Percentiles rank a stretch among this genome's conserved stretches.
Conservation (phyloP, 2,113 vertebrate genomes). For the Cephalopterus ornatus region DNA sequence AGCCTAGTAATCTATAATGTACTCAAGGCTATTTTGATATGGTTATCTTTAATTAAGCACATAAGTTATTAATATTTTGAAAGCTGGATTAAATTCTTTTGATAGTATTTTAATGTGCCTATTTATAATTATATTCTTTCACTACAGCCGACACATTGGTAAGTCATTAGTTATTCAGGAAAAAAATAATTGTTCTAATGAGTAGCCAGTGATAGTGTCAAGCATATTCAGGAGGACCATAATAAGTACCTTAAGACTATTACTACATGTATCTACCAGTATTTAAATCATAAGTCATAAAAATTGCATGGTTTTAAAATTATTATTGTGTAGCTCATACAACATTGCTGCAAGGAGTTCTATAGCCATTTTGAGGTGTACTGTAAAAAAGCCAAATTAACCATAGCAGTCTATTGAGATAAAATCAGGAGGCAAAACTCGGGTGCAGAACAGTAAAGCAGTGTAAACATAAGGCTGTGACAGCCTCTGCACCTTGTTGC, state of each 20-base stretch:
- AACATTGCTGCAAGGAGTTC: background rate
- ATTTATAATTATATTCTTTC: background rate
- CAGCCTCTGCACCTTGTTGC: background rate
- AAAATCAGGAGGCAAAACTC: background rate
- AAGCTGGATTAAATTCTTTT: constrained; percentile 13
- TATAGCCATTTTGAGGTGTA: background rate
- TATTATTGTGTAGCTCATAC: background rate
- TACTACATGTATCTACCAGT: background rate
- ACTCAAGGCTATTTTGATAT: constrained; percentile 5
- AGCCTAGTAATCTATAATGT: constrained; percentile 2
- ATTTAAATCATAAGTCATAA: background rate
- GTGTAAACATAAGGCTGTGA: background rate
- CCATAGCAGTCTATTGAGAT: background rate
- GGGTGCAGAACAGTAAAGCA: background rate
- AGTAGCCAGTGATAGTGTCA: background rate
- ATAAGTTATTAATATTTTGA: constrained; percentile 31
- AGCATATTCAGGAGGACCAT: background rate
- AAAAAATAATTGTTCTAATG: background rate
- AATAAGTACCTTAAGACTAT: background rate
- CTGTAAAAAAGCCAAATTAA: background rate
- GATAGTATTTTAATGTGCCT: background rate
- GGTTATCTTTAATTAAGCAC: constrained; percentile 21
- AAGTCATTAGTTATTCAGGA: background rate
- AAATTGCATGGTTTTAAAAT: background rate
- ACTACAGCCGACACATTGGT: background rate